Conservation (phyloP, 2,888 invertebrate genomes). For the Metellina segmentata region DNA sequence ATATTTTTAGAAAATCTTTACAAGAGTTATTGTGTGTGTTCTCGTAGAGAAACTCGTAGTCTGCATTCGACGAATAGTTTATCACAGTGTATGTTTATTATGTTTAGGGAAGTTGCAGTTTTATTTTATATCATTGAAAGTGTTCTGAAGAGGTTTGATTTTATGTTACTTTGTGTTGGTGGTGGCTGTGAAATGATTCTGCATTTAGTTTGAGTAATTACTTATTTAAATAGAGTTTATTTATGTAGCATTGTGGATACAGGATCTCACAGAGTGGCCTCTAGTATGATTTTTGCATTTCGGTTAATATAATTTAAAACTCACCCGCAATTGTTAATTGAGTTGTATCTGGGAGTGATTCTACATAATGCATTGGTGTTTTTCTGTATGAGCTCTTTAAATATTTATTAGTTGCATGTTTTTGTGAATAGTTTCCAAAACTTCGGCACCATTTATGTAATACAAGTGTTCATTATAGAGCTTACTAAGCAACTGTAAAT, state of each 20-base stretch:
- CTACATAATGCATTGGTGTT: neutral
- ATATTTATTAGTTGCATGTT: constrained; percentile 1
- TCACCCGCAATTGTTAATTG: neutral
- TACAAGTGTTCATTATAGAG: constrained; percentile 27
- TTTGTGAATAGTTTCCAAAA: neutral
- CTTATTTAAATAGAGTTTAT: constrained; percentile 9
- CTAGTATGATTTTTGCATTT: constrained; percentile 24
- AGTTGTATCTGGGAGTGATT: neutral
- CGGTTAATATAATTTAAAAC: neutral
- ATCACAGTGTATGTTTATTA: constrained; percentile 12
- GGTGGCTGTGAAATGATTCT: constrained; percentile 13
- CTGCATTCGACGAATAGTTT: neutral
- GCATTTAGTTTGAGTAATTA: constrained; percentile 23
- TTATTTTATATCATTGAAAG: constrained; percentile 30
- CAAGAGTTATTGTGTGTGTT: constrained; percentile 49
- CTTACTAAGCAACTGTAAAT: constrained; percentile 35
- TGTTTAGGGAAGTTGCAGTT: neutral
- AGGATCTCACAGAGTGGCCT: constrained; percentile 31
- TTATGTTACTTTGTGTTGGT: constrained; percentile 21
- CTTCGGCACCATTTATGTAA: constrained; percentile 1
- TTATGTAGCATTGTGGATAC: constrained; percentile 6
- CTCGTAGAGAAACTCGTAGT: neutral
- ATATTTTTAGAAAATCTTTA: constrained; percentile 73
- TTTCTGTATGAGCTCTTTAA: neutral
- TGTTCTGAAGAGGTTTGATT: constrained; percentile 5